These are phyloP conservation scores for Mylabris phalerata DNA, from an alignment of 1,140 invertebrate genomes.

Conservation along the genomic window DNA sequence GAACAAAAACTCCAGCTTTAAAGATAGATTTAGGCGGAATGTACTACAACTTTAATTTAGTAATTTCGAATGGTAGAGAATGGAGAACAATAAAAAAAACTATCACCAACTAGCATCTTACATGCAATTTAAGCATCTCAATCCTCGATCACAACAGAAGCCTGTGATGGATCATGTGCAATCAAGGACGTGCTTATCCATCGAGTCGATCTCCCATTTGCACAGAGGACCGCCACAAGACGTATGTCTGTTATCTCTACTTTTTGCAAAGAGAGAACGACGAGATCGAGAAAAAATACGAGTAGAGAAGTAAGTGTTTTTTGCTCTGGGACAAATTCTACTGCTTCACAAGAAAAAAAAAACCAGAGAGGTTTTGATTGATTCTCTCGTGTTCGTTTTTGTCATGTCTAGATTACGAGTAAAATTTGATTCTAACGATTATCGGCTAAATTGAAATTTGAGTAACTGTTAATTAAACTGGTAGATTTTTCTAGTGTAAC, in stretches of 20 bases:
- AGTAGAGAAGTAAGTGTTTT: conserved; percentile 21
- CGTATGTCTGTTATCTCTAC: conserved; percentile 25
- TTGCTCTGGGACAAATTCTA: conserved; percentile 26
- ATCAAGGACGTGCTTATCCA: conserved; percentile 28
- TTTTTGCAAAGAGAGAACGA: background rate
- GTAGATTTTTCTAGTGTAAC: no score
- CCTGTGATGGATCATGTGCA: conserved; percentile 27
- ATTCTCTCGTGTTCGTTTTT: no score
- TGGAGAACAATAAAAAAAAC: conserved; percentile 10
- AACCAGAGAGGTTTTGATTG: no score
- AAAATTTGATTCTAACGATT: no score
- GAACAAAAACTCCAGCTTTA: no score
- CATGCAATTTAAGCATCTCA: conserved; percentile 32
- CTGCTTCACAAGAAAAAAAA: background rate
- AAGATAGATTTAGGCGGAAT: no score
- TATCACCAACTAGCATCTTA: conserved; percentile 17
- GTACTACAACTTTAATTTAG: conserved; percentile 22
- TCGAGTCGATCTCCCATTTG: conserved; percentile 20
- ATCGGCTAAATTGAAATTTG: no score
- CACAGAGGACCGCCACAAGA: conserved; percentile 17
- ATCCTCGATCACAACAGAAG: conserved; percentile 27
- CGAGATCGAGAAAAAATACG: no score
- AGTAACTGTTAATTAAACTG: no score
- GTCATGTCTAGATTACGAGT: no score
- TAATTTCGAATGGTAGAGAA: conserved; percentile 12